A percentile compares a stretch with the other conserved stretches of the same genome.
phyloP scores from a whole-genome alignment of 2,888 invertebrate species.

The Scaptomyza cyrtandrae region DNA sequence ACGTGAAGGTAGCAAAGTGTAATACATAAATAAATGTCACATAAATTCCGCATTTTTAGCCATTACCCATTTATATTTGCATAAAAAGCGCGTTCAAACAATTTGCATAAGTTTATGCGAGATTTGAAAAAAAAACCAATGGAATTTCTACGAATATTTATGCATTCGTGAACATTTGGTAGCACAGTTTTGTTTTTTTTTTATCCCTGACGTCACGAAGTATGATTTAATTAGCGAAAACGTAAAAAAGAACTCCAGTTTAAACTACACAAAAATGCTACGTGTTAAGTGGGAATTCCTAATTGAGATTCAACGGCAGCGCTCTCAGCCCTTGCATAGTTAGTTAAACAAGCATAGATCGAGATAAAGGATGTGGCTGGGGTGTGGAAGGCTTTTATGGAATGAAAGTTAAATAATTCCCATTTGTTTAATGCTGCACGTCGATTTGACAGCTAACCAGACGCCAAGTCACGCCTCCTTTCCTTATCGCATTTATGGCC shows the following conservation, averaged over 20 bases:
- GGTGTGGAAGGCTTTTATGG: not conserved
- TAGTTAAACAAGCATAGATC: constrained; percentile 61
- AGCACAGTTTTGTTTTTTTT: not conserved
- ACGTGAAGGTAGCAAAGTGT: no score
- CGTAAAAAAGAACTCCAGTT: not conserved
- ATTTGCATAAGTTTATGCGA: constrained; percentile 36
- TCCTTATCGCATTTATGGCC: constrained; percentile 31
- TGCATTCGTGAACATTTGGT: constrained; percentile 16
- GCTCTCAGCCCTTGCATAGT: constrained; percentile 63
- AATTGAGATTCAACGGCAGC: constrained; percentile 65
- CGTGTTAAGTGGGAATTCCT: constrained; percentile 48
- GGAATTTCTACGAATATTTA: constrained; percentile 3
- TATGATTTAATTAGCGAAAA: constrained; percentile 49
- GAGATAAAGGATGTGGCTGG: not conserved
- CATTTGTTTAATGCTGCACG: constrained; percentile 62
- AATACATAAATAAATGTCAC: constrained; percentile 30
- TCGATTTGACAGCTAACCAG: constrained; percentile 46
- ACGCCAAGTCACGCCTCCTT: constrained; percentile 56
- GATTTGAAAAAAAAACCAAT: not conserved
- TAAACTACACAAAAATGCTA: constrained; percentile 27
- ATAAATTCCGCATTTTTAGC: constrained; percentile 7
- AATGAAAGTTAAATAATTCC: constrained; percentile 36
- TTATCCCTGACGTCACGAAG: not conserved
- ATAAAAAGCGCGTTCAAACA: constrained; percentile 15
- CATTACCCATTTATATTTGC: constrained; percentile 15